Conservation (phyloP, 2,113 vertebrate species). For the Rhabdomys dilectus region DNA sequence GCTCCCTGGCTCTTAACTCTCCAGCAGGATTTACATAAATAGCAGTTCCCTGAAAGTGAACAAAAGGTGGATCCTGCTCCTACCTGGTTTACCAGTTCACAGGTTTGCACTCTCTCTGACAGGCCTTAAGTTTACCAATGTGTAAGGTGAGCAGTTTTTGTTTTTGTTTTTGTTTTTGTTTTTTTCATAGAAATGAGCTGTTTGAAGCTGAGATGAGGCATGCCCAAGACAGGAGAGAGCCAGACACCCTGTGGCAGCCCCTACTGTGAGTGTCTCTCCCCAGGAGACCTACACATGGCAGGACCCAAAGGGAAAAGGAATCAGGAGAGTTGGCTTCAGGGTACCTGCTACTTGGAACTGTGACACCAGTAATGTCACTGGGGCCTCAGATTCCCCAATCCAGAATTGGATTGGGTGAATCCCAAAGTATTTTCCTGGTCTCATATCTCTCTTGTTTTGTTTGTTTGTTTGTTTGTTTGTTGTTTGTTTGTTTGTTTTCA, state of each 20-base stretch:
- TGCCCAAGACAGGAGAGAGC: background rate
- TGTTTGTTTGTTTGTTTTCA: background rate
- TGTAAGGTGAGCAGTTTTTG: background rate
- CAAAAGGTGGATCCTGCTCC: background rate
- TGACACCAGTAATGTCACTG: background rate
- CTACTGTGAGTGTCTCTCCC: background rate
- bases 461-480: background rate
- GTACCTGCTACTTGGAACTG: background rate
- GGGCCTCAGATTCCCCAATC: constrained; percentile 30
- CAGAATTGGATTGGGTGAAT: constrained; percentile 18
- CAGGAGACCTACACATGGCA: background rate
- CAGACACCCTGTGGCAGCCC: background rate
- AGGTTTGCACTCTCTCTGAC: background rate
- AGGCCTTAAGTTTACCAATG: background rate
- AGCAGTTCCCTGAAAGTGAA: background rate
- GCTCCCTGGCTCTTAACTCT: background rate
- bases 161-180: too few relatives aligned
- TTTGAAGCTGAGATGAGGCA: background rate
- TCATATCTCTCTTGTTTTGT: background rate
- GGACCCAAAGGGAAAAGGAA: background rate
- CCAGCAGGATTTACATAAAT: background rate
- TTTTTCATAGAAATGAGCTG: constrained; percentile 26
- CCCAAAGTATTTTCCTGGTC: background rate
- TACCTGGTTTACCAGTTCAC: constrained; percentile 14
- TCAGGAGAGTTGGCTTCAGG: background rate